Base-by-base conservation (phyloP, 2,888 invertebrate genomes). In the Amblyjoppa proteus region DNA sequence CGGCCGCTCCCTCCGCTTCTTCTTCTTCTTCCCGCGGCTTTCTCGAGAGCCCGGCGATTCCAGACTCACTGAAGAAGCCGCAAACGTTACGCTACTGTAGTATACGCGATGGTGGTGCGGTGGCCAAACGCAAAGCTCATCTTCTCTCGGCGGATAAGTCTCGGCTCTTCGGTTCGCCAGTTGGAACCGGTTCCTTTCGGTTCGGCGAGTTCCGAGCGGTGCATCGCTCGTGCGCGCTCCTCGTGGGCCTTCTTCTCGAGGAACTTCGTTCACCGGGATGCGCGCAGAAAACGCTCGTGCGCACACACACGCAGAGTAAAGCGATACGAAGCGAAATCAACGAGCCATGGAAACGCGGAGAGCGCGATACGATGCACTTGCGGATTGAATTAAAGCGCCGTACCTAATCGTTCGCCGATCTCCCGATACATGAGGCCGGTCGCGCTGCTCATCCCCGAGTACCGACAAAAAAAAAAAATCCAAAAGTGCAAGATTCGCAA, bases 341-440 rank as follows among this genome's bases (percentile, higher is more conserved):
- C 58, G 58, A 58, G 28, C 58, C 58, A 61, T 28, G 49, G 49
- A 58, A 58, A 61, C 81, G 16, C 28, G 41, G 81, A 51, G 38
- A 61, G 53, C 38, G 61, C 56, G 49, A 76, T 76, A 41, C 51
- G 73, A 71, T 58, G 61, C 78, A 66, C 82, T 79, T 78, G 82
- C 70, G 90, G 87, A 88, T 89, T 89, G 89, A 90, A 90, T 90
- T 90, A 88, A 89, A 58, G 80, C 74, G 82, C 80, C 66, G 78
- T 73, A 74, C 83, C 81, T 84, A 90, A 90, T 89, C 88, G 83
- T 53, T 80, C 13, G 61, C 28, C 73, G 58, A 89, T 89, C 89
- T 84, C 28, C 3, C 87, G 78, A 87, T 86, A 71, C 74, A 34
- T 1, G 11, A 51, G 53, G 51, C 38, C 25, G 51, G 16, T 41